Percentiles rank a stretch among this genome's conserved stretches.
Evolutionary conservation across 2,797 vertebrate species (phyloP).

Genomic region (Sandelia bainsii): DNA sequence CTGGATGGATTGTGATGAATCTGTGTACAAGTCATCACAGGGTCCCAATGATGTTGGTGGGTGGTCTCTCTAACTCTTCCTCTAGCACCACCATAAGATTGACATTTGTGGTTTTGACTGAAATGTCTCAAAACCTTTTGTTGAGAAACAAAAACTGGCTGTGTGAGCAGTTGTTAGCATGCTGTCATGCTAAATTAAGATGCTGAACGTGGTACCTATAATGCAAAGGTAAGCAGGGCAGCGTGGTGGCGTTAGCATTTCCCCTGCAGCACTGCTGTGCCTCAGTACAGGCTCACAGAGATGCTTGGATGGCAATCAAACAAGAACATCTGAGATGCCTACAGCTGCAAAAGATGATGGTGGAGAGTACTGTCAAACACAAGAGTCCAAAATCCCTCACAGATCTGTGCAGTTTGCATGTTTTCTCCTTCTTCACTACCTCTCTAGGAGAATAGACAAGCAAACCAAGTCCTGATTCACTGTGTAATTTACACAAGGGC

Average conservation of each 20-base stretch:
- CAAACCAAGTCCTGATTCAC: slow-evolving; percentile 63
- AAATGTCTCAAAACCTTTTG: neutral
- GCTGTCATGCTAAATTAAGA: neutral
- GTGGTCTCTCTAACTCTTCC: too few relatives aligned
- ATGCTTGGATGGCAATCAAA: neutral
- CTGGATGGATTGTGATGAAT: neutral
- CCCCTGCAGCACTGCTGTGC: too few relatives aligned
- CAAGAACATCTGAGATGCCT: slow-evolving; percentile 48
- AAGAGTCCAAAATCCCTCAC: too few relatives aligned
- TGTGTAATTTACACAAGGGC: slow-evolving; percentile 83
- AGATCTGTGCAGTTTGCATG: slow-evolving; percentile 36
- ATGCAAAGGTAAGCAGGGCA: too few relatives aligned
- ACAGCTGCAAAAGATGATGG: too few relatives aligned
- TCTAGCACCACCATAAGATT: too few relatives aligned
- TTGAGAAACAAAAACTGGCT: too few relatives aligned
- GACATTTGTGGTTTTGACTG: neutral
- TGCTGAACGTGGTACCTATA: too few relatives aligned
- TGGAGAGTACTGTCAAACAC: too few relatives aligned
- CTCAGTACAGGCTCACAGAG: too few relatives aligned
- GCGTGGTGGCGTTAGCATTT: too few relatives aligned
- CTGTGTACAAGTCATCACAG: neutral
- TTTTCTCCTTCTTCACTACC: slow-evolving; percentile 67
- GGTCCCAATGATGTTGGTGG: neutral
- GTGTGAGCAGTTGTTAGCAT: neutral
- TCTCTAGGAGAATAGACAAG: slow-evolving; percentile 68